A percentile compares a stretch with the other conserved stretches of the same genome.
Evolutionary conservation across 2,113 vertebrate genomes (phyloP).

Genomic region (Chitala chitala): DNA sequence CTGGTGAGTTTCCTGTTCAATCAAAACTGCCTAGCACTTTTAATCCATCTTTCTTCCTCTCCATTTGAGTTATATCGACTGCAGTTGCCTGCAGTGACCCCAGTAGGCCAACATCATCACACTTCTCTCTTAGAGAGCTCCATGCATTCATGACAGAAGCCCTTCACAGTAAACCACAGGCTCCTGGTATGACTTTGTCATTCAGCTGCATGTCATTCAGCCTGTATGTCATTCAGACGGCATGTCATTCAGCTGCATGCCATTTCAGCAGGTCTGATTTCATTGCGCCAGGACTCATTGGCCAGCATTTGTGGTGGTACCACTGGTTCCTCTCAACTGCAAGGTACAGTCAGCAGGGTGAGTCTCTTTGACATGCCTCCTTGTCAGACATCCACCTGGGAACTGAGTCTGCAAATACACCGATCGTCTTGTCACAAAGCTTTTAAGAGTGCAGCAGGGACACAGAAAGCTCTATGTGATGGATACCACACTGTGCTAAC

Average conservation of each 20-base stretch:
- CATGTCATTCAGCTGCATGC: not conserved
- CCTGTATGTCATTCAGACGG: not conserved
- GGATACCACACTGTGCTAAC: no score
- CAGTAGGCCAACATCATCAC: no score
- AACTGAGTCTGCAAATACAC: not conserved
- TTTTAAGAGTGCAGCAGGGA: not conserved
- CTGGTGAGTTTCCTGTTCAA: not conserved
- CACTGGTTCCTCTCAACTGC: not conserved
- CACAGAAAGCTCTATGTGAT: no score
- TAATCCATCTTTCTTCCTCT: no score
- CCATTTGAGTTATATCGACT: no score
- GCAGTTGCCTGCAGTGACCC: no score
- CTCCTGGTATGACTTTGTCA: no score
- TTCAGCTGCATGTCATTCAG: not conserved
- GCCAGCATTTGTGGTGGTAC: not conserved
- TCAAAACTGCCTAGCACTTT: no score
- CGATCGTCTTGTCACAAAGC: not conserved
- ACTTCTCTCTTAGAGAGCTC: no score
- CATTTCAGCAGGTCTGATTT: not conserved
- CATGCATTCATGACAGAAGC: not conserved
- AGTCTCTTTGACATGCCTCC: not conserved
- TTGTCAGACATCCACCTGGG: not conserved
- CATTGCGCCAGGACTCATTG: not conserved
- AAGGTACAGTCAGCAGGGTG: slow-evolving; percentile 12
- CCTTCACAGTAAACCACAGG: no score